These are phyloP conservation scores for Blera fallax DNA, from an alignment of 2,888 invertebrate genomes.

Conservation along the genomic window DNA sequence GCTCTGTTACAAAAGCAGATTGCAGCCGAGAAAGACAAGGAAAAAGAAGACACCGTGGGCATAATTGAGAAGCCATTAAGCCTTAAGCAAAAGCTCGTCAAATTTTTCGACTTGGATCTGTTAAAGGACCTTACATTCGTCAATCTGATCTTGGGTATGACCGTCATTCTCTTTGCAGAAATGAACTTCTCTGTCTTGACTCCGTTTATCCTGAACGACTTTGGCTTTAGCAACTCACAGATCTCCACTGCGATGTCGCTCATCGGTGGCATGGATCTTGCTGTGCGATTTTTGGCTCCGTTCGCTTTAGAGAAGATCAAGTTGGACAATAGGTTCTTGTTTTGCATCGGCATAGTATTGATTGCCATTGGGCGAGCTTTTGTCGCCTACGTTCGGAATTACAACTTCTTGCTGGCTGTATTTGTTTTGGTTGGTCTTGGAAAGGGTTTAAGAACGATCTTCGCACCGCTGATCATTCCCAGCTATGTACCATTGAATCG, in stretches of 20 bases:
- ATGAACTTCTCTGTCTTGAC: constrained; percentile 89
- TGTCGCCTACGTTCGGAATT: constrained; percentile 83
- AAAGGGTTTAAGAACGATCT: constrained; percentile 88
- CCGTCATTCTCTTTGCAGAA: constrained; percentile 88
- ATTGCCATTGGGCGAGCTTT: constrained; percentile 82
- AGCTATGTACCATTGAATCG: constrained; percentile 87
- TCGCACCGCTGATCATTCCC: constrained; percentile 88
- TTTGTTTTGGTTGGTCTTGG: constrained; percentile 87
- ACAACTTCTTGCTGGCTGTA: constrained; percentile 83
- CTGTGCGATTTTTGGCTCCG: constrained; percentile 86
- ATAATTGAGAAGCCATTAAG: constrained; percentile 78
- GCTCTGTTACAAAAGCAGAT: constrained; percentile 76
- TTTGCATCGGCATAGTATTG: constrained; percentile 84
- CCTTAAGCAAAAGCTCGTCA: constrained; percentile 84
- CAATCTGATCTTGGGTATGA: constrained; percentile 87
- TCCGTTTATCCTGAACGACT: constrained; percentile 87
- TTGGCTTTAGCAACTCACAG: constrained; percentile 83
- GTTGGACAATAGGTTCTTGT: constrained; percentile 87
- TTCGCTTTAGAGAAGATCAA: constrained; percentile 87
- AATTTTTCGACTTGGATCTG: constrained; percentile 88
- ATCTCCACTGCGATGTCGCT: constrained; percentile 88
- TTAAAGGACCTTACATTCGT: constrained; percentile 87
- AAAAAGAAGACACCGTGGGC: constrained; percentile 78
- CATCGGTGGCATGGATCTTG: constrained; percentile 86
- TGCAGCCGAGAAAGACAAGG: constrained; percentile 49